phyloP scores from a whole-genome alignment of 2,113 vertebrate genomes.

The Platichthys stellatus region DNA sequence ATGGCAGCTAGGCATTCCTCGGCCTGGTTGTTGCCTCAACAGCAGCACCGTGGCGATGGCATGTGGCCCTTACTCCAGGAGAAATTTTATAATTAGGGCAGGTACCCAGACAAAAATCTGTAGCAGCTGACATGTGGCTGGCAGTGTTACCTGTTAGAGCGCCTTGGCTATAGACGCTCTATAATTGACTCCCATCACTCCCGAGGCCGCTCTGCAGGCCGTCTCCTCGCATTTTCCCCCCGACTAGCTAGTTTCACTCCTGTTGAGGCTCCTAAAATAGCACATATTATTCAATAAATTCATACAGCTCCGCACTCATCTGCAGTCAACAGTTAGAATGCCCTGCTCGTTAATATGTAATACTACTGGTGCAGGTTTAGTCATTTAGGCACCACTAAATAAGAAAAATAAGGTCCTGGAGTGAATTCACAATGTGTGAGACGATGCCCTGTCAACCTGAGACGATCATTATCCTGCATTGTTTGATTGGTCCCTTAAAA shows the following conservation, averaged over 20 bases:
- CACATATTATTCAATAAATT: slow-evolving; percentile 22
- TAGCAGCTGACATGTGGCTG: slow-evolving; percentile 65
- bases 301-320: slow-evolving; percentile 3
- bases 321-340: slow-evolving; percentile 26
- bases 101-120: slow-evolving; percentile 57
- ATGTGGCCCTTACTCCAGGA: slow-evolving; percentile 58
- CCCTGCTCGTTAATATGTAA: slow-evolving; percentile 16
- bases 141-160: slow-evolving; percentile 73
- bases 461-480: slow-evolving; percentile 70
- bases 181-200: slow-evolving; percentile 75
- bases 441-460: slow-evolving; percentile 53
- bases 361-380: slow-evolving; percentile 14
- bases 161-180: slow-evolving; percentile 56
- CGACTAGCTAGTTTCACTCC: slow-evolving; percentile 35
- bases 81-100: slow-evolving; percentile 72
- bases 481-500: slow-evolving; percentile 72
- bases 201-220: slow-evolving; percentile 53
- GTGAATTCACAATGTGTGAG: slow-evolving; percentile 29
- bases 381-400: slow-evolving; percentile 38
- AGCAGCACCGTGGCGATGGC: slow-evolving; percentile 51
- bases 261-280: slow-evolving; percentile 40
- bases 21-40: slow-evolving; percentile 45
- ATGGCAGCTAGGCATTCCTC: slow-evolving; percentile 43
- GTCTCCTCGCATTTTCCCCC: slow-evolving; percentile 58
- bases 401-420: slow-evolving; percentile 37